Evolutionary conservation across 2,113 vertebrate genomes (phyloP).

Genomic region (Gambusia affinis): DNA sequence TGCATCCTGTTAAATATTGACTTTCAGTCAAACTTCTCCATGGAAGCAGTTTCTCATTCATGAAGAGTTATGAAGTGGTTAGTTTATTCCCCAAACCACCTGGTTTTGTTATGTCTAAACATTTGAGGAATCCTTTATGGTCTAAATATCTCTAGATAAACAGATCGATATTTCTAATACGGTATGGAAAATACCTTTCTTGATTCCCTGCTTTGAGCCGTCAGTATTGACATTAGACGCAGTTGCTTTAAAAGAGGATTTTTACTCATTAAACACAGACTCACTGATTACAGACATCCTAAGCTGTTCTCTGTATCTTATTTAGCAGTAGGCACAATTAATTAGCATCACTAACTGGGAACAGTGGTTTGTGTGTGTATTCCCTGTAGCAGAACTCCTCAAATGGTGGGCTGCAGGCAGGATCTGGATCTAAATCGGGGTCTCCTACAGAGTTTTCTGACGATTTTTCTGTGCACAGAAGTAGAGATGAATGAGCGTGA

Average conservation of each 20-base stretch:
- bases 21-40: background rate
- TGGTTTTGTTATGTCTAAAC: background rate
- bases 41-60: background rate
- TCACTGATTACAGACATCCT: background rate
- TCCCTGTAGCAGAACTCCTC: too few species aligned
- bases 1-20: background rate
- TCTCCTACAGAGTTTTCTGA: too few species aligned
- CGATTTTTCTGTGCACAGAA: too few species aligned
- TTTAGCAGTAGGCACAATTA: too few species aligned
- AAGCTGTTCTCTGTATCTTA: too few species aligned
- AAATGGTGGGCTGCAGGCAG: too few species aligned
- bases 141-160: background rate
- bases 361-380: too few species aligned
- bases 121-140: background rate
- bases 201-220: background rate
- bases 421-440: too few species aligned
- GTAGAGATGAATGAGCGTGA: too few species aligned
- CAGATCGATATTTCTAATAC: too few species aligned
- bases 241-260: background rate
- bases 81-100: background rate
- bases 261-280: background rate
- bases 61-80: background rate
- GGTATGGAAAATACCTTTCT: too few species aligned
- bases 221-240: background rate
- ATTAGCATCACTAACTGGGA: too few species aligned